Base-by-base conservation (phyloP, 2,888 invertebrate genomes). In the Dicycla oo region DNA sequence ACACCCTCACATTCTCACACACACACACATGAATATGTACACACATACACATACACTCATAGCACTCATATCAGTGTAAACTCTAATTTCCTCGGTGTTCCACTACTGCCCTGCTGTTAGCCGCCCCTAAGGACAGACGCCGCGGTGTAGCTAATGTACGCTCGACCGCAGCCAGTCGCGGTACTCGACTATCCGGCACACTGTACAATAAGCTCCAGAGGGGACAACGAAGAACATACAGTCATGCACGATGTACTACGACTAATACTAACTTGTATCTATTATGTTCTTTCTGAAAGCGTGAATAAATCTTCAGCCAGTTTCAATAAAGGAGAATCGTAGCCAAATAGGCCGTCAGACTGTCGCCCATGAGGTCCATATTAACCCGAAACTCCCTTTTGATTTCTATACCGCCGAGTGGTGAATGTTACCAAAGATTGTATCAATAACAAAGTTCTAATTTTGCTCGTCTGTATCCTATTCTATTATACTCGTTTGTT, bases 81-180 rank as follows among this genome's bases (percentile, higher is more conserved):
- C 64, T 71, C 64, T 69, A 69, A 83, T 72, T 77, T 75, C 40
- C 56, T 77, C 63, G 45, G 30, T 63, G 43, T 72, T 61, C 34
- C 53, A n/a, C 61, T 34, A 58, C 38, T 70, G 79, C 43, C 58
- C 74, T 47, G 58, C 60, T 67, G 67, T 68, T 74, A 49, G 34
- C 38, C 64, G 67, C 67, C 75, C 79, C 76, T 69, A 69, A 69
- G 75, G 30, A 57, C 74, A 69, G 57, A 73, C 69, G 69, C 69
- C 66, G 40, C 73, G 69, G 56, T 69, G 76, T 70, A 81, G 75
- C 79, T 79, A 79, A 83, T 83, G 73, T 72, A 65, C 65, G 65
- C 66, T 64, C 51, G 70, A 73, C 79, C 82, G 71, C 82, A 75
- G 58, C 66, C 64, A 69, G 54, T 49, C 30, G n/a, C 51, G 40